Base-by-base conservation (phyloP, 2,797 vertebrate species). In the Vespertilio murinus region DNA sequence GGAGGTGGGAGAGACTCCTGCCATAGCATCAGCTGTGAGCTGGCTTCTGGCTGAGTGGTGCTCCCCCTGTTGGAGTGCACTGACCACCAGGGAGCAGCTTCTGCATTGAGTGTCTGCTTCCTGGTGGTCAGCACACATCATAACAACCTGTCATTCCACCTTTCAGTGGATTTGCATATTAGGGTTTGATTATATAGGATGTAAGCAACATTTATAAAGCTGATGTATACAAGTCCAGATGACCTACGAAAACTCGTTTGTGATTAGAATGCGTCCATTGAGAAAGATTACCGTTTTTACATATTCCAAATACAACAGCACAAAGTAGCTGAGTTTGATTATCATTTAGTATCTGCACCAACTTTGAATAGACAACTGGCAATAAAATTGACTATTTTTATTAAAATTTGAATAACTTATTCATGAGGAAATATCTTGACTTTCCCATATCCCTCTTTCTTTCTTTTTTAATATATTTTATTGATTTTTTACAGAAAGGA, bases 371-470 rank as follows among this genome's bases (percentile, higher is more conserved):
- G 82, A 90, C 83, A 96, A 94, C 61, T 69, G 7, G 54, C 33
- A 93, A 64, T 94, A 74, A 97, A 91, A 0, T 1, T 52, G 38
- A 75, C 67, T 16, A 22, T 96, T 94, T 71, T 70, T 42, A 33
- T 97, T 97, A 93, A 91, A n/a, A 38, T 84, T 2, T 10, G 73
- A 97, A 88, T 89, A 91, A 93, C 38, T 87, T 89, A 94, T 88
- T 93, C 33, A 59, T 80, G 52, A 92, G 0, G 30, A 96, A 97
- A 74, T 96, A 93, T 96, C 77, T 94, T 95, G 97, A 97, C 89
- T 28, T 25, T 84, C n/a, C 8, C 4, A 1, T 2, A 45, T 52
- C 42, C 30, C 6, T 67, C 28, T 74, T 61, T 88, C 40, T n/a
- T n/a, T n/a, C n/a, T n/a, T n/a, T n/a, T n/a, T n/a, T n/a, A n/a